Percentiles rank a stretch among this genome's conserved stretches.
phyloP scores from a whole-genome alignment of 2,797 vertebrate genomes.

The Australoheros facetus region DNA sequence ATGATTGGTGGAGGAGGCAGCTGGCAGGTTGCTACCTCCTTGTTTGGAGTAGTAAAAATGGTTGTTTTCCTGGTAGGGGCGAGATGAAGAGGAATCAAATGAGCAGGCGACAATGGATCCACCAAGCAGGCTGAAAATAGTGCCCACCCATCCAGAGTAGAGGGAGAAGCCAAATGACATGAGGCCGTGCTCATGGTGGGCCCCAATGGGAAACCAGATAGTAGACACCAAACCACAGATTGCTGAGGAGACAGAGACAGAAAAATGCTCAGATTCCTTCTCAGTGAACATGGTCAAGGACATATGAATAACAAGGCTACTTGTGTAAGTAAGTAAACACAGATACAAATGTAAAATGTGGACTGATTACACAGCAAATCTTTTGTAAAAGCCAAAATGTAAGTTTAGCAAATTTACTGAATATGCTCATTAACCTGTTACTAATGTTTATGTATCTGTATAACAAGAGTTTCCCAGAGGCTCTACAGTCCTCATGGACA shows the following conservation, averaged over 20 bases:
- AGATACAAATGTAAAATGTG: background rate
- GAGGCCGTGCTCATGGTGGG: slow-evolving; percentile 87
- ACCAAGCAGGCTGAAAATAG: slow-evolving; percentile 88
- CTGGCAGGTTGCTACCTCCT: slow-evolving; percentile 73
- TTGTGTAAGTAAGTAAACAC: background rate
- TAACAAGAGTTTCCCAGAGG: no score
- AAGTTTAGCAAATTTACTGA: no score
- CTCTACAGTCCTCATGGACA: no score
- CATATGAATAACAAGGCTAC: background rate
- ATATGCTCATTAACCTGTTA: no score
- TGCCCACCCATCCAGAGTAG: slow-evolving; percentile 94
- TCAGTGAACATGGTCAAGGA: background rate
- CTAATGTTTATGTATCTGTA: no score
- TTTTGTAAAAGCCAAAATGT: no score
- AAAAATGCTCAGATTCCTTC: background rate
- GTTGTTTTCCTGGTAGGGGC: slow-evolving; percentile 88
- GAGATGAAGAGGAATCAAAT: slow-evolving; percentile 83
- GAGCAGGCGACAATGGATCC: slow-evolving; percentile 89
- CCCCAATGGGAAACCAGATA: slow-evolving; percentile 94
- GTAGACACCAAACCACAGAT: slow-evolving; percentile 90
- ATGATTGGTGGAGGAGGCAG: slow-evolving; percentile 81
- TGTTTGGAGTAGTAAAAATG: slow-evolving; percentile 93
- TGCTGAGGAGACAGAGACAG: slow-evolving; percentile 73
- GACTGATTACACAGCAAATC: background rate
- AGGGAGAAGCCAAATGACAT: slow-evolving; percentile 97